Evolutionary conservation across 2,113 vertebrate species (phyloP), one percentile per base, ranked within the genome.

Genomic region (Forbesichthys agassizii): DNA sequence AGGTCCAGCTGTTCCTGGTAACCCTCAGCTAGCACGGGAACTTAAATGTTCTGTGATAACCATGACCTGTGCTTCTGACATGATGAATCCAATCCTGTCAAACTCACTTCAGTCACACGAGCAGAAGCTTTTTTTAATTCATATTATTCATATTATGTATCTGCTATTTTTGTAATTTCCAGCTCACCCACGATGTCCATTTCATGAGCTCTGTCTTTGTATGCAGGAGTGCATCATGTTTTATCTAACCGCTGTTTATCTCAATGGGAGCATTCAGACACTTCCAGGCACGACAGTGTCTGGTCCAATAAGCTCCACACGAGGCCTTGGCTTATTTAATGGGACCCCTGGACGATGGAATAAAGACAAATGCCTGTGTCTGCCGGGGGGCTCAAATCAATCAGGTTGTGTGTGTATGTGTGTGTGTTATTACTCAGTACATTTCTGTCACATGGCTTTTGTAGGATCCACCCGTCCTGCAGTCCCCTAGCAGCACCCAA

Each of bases 361-460:
- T 91, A 91, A 92, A 92, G 92, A 94, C 92, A 87, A 92, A 94
- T 93, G 92, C 81, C 86, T 82, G 81, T 86, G 74, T 85, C 85
- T 78, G 82, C 83, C 68, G 63, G 78, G 79, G 80, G 78, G 80
- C 79, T 90, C 85, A 90, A 84, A 95, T 95, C 93, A 92, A 91
- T 95, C 94, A 93, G 86, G 65, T 85, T 92, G 92, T 88, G 92
- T 93, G 20, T 20, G 20, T 20, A 20, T 20, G 20, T 20, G 20
- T 16, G 91, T 93, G 89, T 91, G 91, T 94, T 93, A 93, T 93
- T 91, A 89, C 91, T 93, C 90, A 81, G 90, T 92, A 90, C 89
- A 89, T 93, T 89, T 93, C 89, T 92, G 90, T 92, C 91, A 92
- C 86, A 59, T 81, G 87, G 87, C 88, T 89, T 92, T 77, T 84